phyloP scores from a whole-genome alignment of 1,140 invertebrate genomes.

The Pseudomyrmex pallidus region DNA sequence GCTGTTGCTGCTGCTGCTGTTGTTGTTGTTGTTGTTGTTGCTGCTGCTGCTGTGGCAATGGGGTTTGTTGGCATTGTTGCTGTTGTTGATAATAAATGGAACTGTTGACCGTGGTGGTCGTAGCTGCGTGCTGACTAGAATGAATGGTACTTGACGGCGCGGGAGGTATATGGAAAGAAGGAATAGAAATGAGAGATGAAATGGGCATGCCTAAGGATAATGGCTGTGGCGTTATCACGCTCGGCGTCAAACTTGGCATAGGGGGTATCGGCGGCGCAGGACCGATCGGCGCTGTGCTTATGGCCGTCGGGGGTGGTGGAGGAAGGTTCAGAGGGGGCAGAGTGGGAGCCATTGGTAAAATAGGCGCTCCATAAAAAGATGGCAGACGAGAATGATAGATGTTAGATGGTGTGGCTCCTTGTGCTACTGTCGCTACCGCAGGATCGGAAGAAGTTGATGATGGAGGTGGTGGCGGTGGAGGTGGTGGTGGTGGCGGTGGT shows the following conservation, averaged over 20 bases:
- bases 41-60: slow-evolving; percentile 24
- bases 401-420: slow-evolving; percentile 29
- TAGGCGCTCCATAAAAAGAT: slow-evolving; percentile 71
- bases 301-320: slow-evolving; percentile 65
- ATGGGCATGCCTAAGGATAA: slow-evolving; percentile 73
- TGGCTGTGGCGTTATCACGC: slow-evolving; percentile 72
- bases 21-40: slow-evolving; percentile 45
- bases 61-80: slow-evolving; percentile 65
- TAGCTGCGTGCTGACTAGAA: slow-evolving; percentile 82
- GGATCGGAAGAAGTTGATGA: slow-evolving; percentile 64
- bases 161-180: slow-evolving; percentile 77
- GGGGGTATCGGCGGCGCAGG: slow-evolving; percentile 72
- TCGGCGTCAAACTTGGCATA: slow-evolving; percentile 69
- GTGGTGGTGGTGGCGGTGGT: slow-evolving; percentile 20
- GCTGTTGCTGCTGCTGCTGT: slow-evolving; percentile 55
- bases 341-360: slow-evolving; percentile 71
- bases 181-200: slow-evolving; percentile 79
- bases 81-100: slow-evolving; percentile 72
- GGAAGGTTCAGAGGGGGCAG: slow-evolving; percentile 69
- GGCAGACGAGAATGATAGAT: slow-evolving; percentile 75
- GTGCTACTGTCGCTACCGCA: slow-evolving; percentile 39
- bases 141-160: slow-evolving; percentile 79
- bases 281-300: slow-evolving; percentile 73
- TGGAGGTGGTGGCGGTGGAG: slow-evolving; percentile 22
- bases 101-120: slow-evolving; percentile 73